Evolutionary conservation across 2,113 vertebrate species (phyloP), one percentile per base, ranked within the genome.

Genomic region (Pampusana beccarii): DNA sequence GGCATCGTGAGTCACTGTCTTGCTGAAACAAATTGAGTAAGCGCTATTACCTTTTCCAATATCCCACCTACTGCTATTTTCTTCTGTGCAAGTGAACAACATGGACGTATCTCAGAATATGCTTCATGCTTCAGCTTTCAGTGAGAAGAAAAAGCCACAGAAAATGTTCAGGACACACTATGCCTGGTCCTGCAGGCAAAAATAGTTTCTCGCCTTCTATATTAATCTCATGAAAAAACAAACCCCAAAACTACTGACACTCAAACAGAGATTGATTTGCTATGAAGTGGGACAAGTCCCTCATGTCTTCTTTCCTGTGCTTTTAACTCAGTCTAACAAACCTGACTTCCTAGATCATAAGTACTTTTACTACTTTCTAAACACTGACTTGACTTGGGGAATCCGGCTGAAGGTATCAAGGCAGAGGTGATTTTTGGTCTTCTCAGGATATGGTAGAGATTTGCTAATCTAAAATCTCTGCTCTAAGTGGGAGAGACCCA

Each of bases 161-260:
- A 86, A 64, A 83, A 78, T 2, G 5, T 57, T 88, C 31, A 89
- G 83, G 86, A 86, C 65, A 50, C 48, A 92, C 80, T 83, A 90
- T 71, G 51, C 56, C 31, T 81, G 46, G 51, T 95, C 33, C 67
- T 71, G 28, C 61, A 86, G 44, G 44, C 90, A 92, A 69, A 86
- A 95, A 88, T 92, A 95, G 73, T 75, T 95, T 69, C 72, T 91
- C 69, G 40, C 50, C 65, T 85, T 91, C 95, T 95, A 81, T 88
- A 94, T 93, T 95, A 74, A 75, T 62, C 86, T 79, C 48, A 74
- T 31, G 13, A 61, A 77, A 56, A 86, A 65, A 80, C 36, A 88
- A 92, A 40, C 48, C 53, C 66, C 82, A 34, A 92, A 94, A 93
- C 69, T 71, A 67, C 14, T 60, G 20, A 34, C 77, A 94, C 53